These are phyloP conservation scores for Cordilura impudica DNA, from an alignment of 2,888 invertebrate species.

Conservation along the genomic window DNA sequence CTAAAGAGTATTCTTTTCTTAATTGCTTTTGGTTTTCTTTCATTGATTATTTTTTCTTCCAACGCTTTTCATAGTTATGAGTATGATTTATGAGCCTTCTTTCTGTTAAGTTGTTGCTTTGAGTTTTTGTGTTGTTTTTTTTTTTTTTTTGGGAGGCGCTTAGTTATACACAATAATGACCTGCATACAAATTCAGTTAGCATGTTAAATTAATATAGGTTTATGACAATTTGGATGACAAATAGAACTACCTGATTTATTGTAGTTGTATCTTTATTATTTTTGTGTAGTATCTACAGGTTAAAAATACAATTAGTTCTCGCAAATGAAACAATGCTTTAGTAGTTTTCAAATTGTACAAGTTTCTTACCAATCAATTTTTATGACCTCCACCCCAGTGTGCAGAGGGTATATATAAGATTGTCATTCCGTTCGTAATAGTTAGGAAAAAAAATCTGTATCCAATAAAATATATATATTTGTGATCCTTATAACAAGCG, in stretches of 20 bases:
- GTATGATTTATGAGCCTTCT: slow-evolving; percentile 35
- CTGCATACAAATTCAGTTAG: not conserved
- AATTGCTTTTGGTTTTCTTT: slow-evolving; percentile 21
- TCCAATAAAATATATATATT: too few species aligned
- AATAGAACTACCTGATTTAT: slow-evolving; percentile 22
- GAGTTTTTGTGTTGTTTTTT: not conserved
- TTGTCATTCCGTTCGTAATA: too few species aligned
- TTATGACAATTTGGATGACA: slow-evolving; percentile 32
- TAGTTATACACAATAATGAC: slow-evolving; percentile 28
- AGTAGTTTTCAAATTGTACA: too few species aligned
- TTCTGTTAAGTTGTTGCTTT: slow-evolving; percentile 1
- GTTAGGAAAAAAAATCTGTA: too few species aligned
- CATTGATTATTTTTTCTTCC: slow-evolving; percentile 21
- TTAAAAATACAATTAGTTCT: too few species aligned
- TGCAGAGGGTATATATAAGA: too few species aligned
- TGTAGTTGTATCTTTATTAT: too few species aligned
- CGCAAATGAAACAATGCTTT: too few species aligned
- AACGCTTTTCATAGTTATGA: not conserved
- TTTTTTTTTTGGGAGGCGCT: slow-evolving; percentile 34
- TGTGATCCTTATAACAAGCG: too few species aligned
- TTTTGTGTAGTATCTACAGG: too few species aligned
- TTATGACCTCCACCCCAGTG: too few species aligned
- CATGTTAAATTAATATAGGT: slow-evolving; percentile 26
- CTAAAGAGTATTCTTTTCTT: slow-evolving; percentile 1
- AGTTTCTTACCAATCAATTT: too few species aligned